Evolutionary conservation across 2,888 invertebrate genomes (phyloP), one percentile per base, ranked within the genome.

Genomic region (Tenthredo scrophulariae): DNA sequence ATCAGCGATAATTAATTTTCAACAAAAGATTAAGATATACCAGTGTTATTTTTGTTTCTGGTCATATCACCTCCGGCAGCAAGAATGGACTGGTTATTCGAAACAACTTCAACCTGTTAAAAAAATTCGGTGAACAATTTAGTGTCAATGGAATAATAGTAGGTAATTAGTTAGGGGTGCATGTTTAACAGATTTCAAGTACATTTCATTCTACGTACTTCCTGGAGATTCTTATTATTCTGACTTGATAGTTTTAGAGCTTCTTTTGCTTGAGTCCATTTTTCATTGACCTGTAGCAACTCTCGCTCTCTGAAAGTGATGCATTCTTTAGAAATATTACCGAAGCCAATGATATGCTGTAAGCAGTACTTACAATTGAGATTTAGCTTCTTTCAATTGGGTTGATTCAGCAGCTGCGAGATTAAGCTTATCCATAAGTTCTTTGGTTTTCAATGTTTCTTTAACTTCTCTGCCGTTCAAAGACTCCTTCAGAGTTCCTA

Each of bases 221-320:
- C 91, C 37, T 88, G 89, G 86, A 88, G 90, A 86, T 92, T 92
- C 87, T 91, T 92, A 0, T 90, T 87, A 85, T 91, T 91, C 88
- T 91, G 92, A 50, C 89, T 90, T 33, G 88, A 87, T 6, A 90
- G 85, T 84, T 91, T 92, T n/a, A 91, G 86, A 70, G 90, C 89
- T 85, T 89, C 89, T 13, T 87, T 85, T 10, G 87, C 87, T 85
- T 92, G 89, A 15, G 87, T 87, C 86, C 89, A 91, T 85, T 91
- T 92, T 5, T 86, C 87, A 13, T 87, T 85, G 2, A 91, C 62
- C 84, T 92, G 90, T 70, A 91, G 91, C 85, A 92, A 89, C 84
- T 92, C 92, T 22, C 89, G 90, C 85, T 92, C 91, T 85, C 92
- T 92, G 85, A 84, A 91, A 89, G 72, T 40, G n/a, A 1, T 22